Percentiles rank a stretch among this genome's conserved stretches.
Evolutionary conservation across 1,140 invertebrate species (phyloP).

Genomic region (Drosophila setifemur): DNA sequence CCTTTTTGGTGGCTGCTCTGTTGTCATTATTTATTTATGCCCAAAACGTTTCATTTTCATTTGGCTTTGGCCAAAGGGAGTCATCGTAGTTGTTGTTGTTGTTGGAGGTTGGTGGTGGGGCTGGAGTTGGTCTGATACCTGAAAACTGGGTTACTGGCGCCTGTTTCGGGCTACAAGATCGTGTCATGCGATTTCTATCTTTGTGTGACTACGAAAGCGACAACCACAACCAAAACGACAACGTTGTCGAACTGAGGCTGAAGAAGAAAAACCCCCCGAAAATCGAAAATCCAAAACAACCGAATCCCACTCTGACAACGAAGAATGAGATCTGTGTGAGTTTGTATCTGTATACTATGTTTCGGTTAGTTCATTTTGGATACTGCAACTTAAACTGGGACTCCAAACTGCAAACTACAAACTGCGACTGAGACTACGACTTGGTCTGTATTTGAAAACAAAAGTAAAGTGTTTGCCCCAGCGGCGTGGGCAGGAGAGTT

Average conservation of each 20-base stretch:
- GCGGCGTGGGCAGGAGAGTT: conserved; percentile 43
- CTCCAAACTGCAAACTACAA: no score
- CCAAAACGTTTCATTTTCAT: conserved; percentile 78
- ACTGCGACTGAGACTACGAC: conserved; percentile 30
- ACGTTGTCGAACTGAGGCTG: conserved; percentile 55
- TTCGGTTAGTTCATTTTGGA: conserved; percentile 18
- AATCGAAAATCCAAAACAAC: conserved; percentile 26
- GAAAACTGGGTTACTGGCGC: conserved; percentile 80
- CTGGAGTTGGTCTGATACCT: conserved; percentile 62
- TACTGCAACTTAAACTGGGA: conserved; percentile 14
- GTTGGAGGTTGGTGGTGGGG: conserved; percentile 36
- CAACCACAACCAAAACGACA: conserved; percentile 45
- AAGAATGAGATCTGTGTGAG: conserved; percentile 59
- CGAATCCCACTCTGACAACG: conserved; percentile 34
- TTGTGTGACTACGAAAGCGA: conserved; percentile 66
- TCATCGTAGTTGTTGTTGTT: conserved; percentile 30
- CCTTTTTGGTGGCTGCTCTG: conserved; percentile 62
- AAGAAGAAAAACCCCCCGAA: conserved; percentile 69
- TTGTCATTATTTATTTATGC: conserved; percentile 80
- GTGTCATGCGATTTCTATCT: conserved; percentile 80
- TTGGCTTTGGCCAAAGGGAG: conserved; percentile 73
- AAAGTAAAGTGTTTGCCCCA: conserved; percentile 73
- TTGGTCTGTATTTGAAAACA: conserved; percentile 57
- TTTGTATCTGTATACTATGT: conserved; percentile 1
- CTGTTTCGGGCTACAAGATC: conserved; percentile 80